Evolutionary conservation across 2,888 invertebrate species (phyloP).

Genomic region (Odontomyia ornata): DNA sequence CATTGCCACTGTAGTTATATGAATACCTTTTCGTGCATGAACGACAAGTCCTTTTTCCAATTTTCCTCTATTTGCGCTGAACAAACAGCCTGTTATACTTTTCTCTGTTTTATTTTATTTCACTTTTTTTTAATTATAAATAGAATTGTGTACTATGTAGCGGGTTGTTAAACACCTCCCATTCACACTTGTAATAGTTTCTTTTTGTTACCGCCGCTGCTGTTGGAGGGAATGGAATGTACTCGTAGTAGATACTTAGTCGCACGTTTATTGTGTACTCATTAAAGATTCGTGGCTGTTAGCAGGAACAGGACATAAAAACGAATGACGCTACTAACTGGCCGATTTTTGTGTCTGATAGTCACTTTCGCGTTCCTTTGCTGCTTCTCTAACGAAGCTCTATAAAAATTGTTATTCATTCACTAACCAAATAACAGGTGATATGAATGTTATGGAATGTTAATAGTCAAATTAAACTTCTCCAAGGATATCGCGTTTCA

Average conservation of each 20-base stretch:
- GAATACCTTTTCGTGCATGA: neutral
- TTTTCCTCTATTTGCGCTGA: neutral
- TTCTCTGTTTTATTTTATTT: neutral
- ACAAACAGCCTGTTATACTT: neutral
- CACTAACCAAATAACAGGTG: conserved; percentile 16
- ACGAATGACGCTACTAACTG: neutral
- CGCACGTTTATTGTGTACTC: conserved; percentile 15
- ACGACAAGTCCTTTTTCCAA: neutral
- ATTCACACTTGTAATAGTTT: neutral
- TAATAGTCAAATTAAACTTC: neutral
- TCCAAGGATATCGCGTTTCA: neutral
- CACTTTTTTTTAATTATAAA: conserved; percentile 9
- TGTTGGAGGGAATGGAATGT: neutral
- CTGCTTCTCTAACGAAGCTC: neutral
- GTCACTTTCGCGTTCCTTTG: neutral
- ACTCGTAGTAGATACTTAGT: neutral
- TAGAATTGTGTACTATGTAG: neutral
- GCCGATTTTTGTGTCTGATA: conserved; percentile 5
- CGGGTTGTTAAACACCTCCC: neutral
- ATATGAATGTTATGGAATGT: conserved; percentile 32
- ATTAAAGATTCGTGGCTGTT: neutral
- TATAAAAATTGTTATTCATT: conserved; percentile 21
- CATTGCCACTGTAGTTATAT: neutral
- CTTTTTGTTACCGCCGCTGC: too few relatives aligned
- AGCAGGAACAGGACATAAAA: conserved; percentile 14